Percentiles rank a stretch among this genome's conserved stretches.
These are phyloP conservation scores for Synanceia verrucosa DNA, from an alignment of 2,797 vertebrate genomes.

Conservation along the genomic window DNA sequence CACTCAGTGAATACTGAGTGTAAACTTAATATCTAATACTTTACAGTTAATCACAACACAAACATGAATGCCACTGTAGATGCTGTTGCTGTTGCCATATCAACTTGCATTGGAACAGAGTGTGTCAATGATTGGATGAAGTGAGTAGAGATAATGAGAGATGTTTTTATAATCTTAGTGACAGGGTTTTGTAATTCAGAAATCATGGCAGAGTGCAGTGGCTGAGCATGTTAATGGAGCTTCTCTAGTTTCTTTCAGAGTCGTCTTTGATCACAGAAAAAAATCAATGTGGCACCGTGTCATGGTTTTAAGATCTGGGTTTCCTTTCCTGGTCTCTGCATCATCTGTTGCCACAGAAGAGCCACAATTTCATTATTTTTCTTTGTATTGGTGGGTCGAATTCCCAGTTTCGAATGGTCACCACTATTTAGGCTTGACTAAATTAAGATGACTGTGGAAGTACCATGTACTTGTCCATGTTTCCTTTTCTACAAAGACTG, in stretches of 20 bases:
- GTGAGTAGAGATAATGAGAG: slow-evolving; percentile 63
- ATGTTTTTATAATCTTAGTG: slow-evolving; percentile 49
- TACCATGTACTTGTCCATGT: neutral
- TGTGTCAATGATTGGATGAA: slow-evolving; percentile 49
- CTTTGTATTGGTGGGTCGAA: slow-evolving; percentile 23
- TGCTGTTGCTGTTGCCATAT: slow-evolving; percentile 19
- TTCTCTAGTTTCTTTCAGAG: slow-evolving; percentile 55
- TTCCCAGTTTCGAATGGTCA: slow-evolving; percentile 19
- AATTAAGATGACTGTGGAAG: neutral
- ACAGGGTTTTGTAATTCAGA: slow-evolving; percentile 59
- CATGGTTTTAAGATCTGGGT: slow-evolving; percentile 49
- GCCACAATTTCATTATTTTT: slow-evolving; percentile 46
- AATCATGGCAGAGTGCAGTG: slow-evolving; percentile 47
- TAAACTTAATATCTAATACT: too few species aligned
- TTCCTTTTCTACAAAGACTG: neutral
- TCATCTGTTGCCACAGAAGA: slow-evolving; percentile 37
- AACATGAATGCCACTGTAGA: slow-evolving; percentile 24
- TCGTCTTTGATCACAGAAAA: slow-evolving; percentile 52
- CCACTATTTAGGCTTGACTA: neutral
- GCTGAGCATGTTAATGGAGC: slow-evolving; percentile 66
- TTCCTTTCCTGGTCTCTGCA: slow-evolving; percentile 42
- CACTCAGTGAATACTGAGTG: too few species aligned
- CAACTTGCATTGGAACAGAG: slow-evolving; percentile 40
- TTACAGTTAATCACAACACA: slow-evolving; percentile 19
- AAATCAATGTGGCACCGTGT: slow-evolving; percentile 74